phyloP scores from a whole-genome alignment of 2,888 invertebrate species.

The Caenorhabditis sulstoni region DNA sequence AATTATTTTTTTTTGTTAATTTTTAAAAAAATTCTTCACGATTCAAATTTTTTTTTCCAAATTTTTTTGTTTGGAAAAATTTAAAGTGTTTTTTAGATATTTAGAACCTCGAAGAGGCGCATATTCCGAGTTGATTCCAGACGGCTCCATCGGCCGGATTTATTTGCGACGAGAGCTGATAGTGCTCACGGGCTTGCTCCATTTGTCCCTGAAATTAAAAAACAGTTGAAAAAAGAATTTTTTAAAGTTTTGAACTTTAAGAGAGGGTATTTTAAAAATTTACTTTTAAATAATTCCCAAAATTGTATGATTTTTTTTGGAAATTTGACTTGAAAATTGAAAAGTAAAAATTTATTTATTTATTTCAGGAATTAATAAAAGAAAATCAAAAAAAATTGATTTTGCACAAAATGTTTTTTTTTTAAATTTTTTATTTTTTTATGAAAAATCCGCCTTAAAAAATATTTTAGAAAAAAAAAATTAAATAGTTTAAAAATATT shows the following conservation, averaged over 20 bases:
- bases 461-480: too few species aligned
- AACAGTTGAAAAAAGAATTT: not conserved
- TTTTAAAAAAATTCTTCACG: not conserved
- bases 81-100: not conserved
- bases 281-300: too few species aligned
- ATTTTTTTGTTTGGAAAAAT: not conserved
- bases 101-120: constrained; percentile 20
- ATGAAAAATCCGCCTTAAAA: too few species aligned
- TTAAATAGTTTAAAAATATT: too few species aligned
- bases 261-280: not conserved
- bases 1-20: not conserved
- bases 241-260: not conserved
- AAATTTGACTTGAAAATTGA: too few species aligned
- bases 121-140: constrained; percentile 66
- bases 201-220: constrained; percentile 39
- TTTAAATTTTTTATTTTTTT: too few species aligned
- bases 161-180: constrained; percentile 50
- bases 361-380: not conserved
- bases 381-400: too few species aligned
- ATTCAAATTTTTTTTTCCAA: not conserved
- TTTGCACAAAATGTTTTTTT: too few species aligned
- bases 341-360: not conserved
- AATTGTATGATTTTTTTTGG: too few species aligned
- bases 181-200: constrained; percentile 39
- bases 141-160: constrained; percentile 58